Base-by-base conservation (phyloP, 1,140 invertebrate genomes). In the Drosophila guanche region DNA sequence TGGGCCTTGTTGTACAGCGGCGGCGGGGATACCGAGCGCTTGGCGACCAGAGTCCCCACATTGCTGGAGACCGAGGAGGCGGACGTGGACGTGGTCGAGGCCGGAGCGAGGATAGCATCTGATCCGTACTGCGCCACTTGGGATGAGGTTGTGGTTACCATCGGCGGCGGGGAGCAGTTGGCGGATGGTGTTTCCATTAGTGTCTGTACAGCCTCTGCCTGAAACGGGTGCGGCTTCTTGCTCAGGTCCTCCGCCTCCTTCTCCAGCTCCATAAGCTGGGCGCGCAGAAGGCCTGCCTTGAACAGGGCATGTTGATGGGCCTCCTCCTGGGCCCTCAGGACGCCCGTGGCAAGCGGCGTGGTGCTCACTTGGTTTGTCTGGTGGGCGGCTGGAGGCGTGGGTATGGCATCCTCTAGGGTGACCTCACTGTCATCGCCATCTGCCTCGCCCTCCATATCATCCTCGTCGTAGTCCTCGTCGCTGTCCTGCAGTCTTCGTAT, bases 381-480 rank as follows among this genome's bases (percentile, higher is more conserved):
- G 57, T 90, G 89, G 4, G 89, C 89, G 4, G 89, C 89, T 8
- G 89, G 89, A 2, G 89, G 89, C 20, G 89, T 90, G 29, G 79
- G 83, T 50, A 83, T 47, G 5, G 47, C 22, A 23, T 77, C 68
- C 16, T 83, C 79, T 5, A 75, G 27, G 42, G 84, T 89, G 10
- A 56, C 62, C 10, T 89, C 78, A 23, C 78, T 88, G 0, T n/a
- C 60, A 43, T 90, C 85, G 1, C 79, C 86, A 6, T 76, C 85
- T 1, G 72, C 67, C 3, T 86, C 89, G 2, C 54, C 81, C 20
- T 79, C 83, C 4, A 76, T 72, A 12, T 90, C 90, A 47, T 91
- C 90, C 60, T 91, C 90, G 56, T 91, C 90, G 43, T 71, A 90
- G 23, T 90, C 89, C 54, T 91, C 90, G 40, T 91, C 90, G 55